Base-by-base conservation (phyloP, 2,888 invertebrate genomes). In the Amblyjoppa proteus region DNA sequence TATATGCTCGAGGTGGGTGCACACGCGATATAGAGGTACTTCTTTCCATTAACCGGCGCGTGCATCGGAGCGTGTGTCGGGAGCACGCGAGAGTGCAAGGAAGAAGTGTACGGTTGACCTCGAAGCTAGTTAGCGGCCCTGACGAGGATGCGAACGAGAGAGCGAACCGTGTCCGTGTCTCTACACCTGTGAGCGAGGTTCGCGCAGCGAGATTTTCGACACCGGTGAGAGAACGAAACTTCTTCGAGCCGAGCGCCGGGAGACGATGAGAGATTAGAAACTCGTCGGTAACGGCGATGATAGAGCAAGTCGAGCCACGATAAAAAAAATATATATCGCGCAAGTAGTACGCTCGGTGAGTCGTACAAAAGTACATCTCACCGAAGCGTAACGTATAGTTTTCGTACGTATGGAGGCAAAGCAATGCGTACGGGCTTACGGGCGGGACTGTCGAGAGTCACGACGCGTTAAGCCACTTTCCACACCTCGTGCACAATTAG, bases 381-480 rank as follows among this genome's bases (percentile, higher is more conserved):
- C 41, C 68, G 41, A 68, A 34, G 68, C 41, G 68, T 38, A 25
- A 41, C 38, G 25, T 68, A 41, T 68, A 68, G 68, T 68, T 68
- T 68, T 20, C n/a, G 64, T 64, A 28, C 16, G 61, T 61, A 34
- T 25, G 11, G 11, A 28, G 58, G 56, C 28, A 4, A 13, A 13
- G 25, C 11, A 28, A 11, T 64, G 16, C 34, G n/a, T 64, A 64
- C 64, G 2, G 9, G 6, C 64, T 4, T 64, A 64, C n/a, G 20
- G n/a, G 64, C 64, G 64, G 58, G 28, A 28, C 11, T 6, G 58
- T 5, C 20, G 34, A 51, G 71, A 31, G 49, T 85, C 77, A 77
- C 79, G 81, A 85, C 84, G 84, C 84, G 76, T 77, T 76, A 66
- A 82, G 81, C 84, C 80, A 80, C 84, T 84, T 84, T 84, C 80